phyloP scores from a whole-genome alignment of 1,140 invertebrate genomes.

The Eubasilissa regina region DNA sequence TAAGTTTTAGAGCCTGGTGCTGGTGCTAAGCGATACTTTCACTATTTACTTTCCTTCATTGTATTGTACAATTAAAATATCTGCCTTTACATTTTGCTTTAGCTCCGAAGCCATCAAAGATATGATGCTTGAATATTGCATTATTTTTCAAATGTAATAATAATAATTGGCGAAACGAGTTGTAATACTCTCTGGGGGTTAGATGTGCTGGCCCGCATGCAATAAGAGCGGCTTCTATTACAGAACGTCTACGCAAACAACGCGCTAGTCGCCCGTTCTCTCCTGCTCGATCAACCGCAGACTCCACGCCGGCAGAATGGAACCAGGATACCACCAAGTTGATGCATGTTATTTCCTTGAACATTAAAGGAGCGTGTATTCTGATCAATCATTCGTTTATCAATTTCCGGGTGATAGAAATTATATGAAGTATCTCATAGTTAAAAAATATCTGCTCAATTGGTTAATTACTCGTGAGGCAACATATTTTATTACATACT shows the following conservation, averaged over 20 bases:
- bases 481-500: no score
- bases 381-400: no score
- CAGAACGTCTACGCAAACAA: slow-evolving; percentile 27
- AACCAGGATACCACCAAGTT: slow-evolving; percentile 1
- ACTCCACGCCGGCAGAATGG: not conserved
- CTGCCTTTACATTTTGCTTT: no score
- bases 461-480: no score
- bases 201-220: slow-evolving; percentile 4
- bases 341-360: not conserved
- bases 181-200: not conserved
- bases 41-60: no score
- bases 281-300: not conserved
- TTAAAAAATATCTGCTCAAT: no score
- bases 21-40: no score
- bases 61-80: no score
- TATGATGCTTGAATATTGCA: not conserved
- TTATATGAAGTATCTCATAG: no score
- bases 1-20: no score
- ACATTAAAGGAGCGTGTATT: not conserved
- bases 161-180: slow-evolving; percentile 7
- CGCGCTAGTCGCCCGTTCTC: not conserved
- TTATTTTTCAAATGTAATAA: not conserved
- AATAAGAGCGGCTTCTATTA: slow-evolving; percentile 35
- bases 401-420: no score
- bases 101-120: no score